Evolutionary conservation across 2,888 invertebrate species (phyloP).

Genomic region (Psylliodes chrysocephalus): DNA sequence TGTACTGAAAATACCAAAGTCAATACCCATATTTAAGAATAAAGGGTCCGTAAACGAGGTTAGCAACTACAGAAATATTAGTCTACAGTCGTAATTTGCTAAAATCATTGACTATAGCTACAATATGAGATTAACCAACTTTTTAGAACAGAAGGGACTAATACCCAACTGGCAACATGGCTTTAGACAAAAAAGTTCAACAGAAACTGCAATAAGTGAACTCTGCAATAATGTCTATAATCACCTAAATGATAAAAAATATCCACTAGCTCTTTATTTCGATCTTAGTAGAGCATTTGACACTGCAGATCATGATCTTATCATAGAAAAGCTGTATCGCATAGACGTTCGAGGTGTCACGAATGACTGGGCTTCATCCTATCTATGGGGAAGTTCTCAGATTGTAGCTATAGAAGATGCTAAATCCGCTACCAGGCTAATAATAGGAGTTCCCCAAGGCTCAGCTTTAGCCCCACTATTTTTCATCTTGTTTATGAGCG

Average conservation of each 20-base stretch:
- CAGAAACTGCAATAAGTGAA: slow-evolving; percentile 12
- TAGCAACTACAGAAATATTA: slow-evolving; percentile 14
- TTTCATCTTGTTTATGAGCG: too few relatives aligned
- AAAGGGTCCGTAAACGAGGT: slow-evolving; percentile 1
- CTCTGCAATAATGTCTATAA: background rate
- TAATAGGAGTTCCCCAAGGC: too few relatives aligned
- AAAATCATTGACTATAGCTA: slow-evolving; percentile 14
- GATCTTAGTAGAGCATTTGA: background rate
- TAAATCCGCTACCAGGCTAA: background rate
- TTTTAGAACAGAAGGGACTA: slow-evolving; percentile 5
- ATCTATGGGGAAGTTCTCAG: background rate
- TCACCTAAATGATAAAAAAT: background rate
- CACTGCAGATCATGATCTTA: background rate
- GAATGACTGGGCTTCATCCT: background rate
- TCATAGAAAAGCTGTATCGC: background rate
- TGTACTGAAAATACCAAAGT: slow-evolving; percentile 14
- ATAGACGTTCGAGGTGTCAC: background rate
- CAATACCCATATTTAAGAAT: slow-evolving; percentile 16
- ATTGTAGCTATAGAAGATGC: background rate
- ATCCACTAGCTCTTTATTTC: background rate
- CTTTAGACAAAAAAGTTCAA: slow-evolving; percentile 8
- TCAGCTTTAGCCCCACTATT: too few relatives aligned
- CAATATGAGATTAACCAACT: slow-evolving; percentile 9
- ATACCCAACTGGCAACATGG: slow-evolving; percentile 12
- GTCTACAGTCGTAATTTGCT: slow-evolving; percentile 2